Evolutionary conservation across 2,797 vertebrate species (phyloP).

Genomic region (Premnoplex brunnescens): DNA sequence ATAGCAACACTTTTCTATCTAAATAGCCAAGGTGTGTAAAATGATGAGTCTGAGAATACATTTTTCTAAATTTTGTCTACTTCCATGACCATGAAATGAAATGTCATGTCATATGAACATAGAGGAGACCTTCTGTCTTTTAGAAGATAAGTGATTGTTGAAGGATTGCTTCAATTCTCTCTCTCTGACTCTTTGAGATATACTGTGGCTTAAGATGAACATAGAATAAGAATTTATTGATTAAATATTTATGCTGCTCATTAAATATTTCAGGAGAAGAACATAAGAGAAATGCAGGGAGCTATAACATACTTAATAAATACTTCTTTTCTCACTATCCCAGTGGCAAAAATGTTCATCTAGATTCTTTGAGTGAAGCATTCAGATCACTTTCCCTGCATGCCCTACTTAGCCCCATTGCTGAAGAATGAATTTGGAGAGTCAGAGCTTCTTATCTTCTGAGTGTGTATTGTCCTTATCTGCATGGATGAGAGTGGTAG

Average conservation of each 20-base stretch:
- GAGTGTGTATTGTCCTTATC: not conserved
- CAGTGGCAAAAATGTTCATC: not conserved
- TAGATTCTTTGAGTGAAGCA: not conserved
- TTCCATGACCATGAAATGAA: not conserved
- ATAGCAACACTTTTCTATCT: not conserved
- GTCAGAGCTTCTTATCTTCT: not conserved
- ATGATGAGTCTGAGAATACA: not conserved
- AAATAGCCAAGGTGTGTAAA: not conserved
- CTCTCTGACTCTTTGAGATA: not conserved
- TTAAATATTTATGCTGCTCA: not conserved
- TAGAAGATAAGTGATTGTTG: not conserved
- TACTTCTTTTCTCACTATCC: not conserved
- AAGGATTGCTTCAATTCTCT: not conserved
- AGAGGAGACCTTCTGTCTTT: not conserved
- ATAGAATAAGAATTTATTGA: not conserved
- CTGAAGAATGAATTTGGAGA: not conserved
- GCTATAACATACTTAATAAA: not conserved
- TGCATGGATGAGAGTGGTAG: not conserved
- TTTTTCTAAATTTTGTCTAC: not conserved
- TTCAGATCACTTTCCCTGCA: not conserved
- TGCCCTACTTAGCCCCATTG: not conserved
- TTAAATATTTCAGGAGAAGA: not conserved
- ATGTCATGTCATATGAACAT: not conserved
- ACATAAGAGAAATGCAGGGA: not conserved
- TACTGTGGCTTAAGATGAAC: not conserved